These are phyloP conservation scores for Holacanthella duospinosa DNA, from an alignment of 2,888 invertebrate species.

Conservation along the genomic window DNA sequence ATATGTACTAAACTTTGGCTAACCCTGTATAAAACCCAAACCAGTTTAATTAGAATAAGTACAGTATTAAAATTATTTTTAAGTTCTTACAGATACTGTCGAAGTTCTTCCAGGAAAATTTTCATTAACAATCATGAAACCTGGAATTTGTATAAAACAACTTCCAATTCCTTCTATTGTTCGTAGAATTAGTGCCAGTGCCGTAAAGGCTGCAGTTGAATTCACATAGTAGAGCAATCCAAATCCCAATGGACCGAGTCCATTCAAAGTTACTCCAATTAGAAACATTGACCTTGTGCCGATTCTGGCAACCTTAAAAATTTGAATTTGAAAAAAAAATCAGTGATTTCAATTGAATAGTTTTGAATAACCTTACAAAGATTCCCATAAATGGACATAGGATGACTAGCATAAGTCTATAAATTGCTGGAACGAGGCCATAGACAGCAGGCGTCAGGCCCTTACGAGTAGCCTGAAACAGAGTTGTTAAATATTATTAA, in stretches of 20 bases:
- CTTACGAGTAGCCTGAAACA: background rate
- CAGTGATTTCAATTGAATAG: background rate
- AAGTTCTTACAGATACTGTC: background rate
- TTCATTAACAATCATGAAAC: background rate
- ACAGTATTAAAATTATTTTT: background rate
- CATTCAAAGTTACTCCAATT: background rate
- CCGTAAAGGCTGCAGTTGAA: background rate
- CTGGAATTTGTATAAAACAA: background rate
- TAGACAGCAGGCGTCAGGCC: background rate
- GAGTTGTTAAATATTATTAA: background rate
- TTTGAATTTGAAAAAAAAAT: background rate
- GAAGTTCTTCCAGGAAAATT: background rate
- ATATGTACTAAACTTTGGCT: no score
- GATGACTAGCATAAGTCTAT: background rate
- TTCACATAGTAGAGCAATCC: background rate
- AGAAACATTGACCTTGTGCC: background rate
- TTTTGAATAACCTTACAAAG: background rate
- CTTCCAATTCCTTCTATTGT: background rate
- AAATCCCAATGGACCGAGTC: background rate
- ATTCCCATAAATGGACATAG: background rate
- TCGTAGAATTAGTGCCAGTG: background rate
- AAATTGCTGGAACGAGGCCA: background rate
- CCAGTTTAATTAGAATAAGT: background rate
- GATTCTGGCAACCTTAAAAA: background rate
- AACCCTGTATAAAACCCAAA: background rate